Evolutionary conservation across 2,888 invertebrate genomes (phyloP), one percentile per base, ranked within the genome.

Genomic region (Azorinus chamasolen): DNA sequence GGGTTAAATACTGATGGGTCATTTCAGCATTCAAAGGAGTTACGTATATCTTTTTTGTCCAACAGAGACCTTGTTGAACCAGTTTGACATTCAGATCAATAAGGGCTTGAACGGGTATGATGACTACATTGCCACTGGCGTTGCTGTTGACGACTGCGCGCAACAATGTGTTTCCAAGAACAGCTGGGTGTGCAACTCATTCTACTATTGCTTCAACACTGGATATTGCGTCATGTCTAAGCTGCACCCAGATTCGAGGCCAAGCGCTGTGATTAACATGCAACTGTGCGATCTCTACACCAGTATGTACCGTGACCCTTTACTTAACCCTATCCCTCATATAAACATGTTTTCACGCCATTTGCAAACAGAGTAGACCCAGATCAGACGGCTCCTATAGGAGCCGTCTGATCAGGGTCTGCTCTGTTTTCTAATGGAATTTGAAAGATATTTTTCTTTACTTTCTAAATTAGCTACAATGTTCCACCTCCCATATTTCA

Each of bases 81-180:
- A 84, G 55, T 88, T 83, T 65, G 79, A 69, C 5, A 37, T 58
- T 3, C 77, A 83, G 48, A 62, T 79, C 12, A 84, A 86, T 73
- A 85, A 83, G 41, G 51, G 61, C 18, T 82, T 88, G 6, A 79
- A 77, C 1, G 86, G 85, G 4, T 84, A 79, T 46, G 83, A 87
- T 41, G 83, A 82, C 37, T 41, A 76, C 12, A 66, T 86, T 18
- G 58, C 85, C 12, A 81, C 84, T 3, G 86, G 87, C 3, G 39
- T 84, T 37, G 85, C 89, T 8, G 79, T 89, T 18, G 89, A 89
- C 58, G 88, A 89, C 66, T 89, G 89, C 55, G 88, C 88, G 0
- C 20, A 70, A 1, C 77, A 83, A 1, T 89, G 89, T 66, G 32
- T 80, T 6, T 62, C 51, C 6, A 79, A 85, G 46, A 69, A 85